Evolutionary conservation across 1,140 invertebrate genomes (phyloP).

Genomic region (Monochamus saltuarius): DNA sequence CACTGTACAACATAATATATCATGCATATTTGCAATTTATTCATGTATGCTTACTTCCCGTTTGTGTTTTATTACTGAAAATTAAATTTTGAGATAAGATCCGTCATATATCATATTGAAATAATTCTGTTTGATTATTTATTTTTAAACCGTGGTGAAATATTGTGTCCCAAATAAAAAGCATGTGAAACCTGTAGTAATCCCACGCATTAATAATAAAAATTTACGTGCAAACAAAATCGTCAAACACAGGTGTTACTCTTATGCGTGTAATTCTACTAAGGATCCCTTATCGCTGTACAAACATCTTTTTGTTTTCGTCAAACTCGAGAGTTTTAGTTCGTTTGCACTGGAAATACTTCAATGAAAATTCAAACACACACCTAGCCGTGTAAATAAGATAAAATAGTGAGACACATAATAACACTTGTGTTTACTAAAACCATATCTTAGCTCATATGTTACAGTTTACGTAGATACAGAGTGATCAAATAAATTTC

Average conservation of each 20-base stretch:
- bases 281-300: too few relatives aligned
- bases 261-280: not conserved
- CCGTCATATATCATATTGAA: not conserved
- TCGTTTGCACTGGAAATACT: too few relatives aligned
- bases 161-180: slow-evolving; percentile 6
- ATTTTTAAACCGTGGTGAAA: slow-evolving; percentile 5
- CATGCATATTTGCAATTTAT: too few relatives aligned
- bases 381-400: too few relatives aligned
- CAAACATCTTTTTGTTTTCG: too few relatives aligned
- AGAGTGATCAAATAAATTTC: too few relatives aligned
- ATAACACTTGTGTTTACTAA: not conserved
- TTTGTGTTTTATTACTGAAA: too few relatives aligned
- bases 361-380: too few relatives aligned
- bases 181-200: not conserved
- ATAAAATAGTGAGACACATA: not conserved
- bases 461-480: slow-evolving; percentile 12
- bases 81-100: too few relatives aligned
- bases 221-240: slow-evolving; percentile 11
- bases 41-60: too few relatives aligned
- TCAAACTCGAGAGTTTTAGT: too few relatives aligned
- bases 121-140: slow-evolving; percentile 13
- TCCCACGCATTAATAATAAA: not conserved
- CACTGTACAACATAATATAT: too few relatives aligned
- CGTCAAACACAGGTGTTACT: slow-evolving; percentile 3
- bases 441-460: slow-evolving; percentile 1